A percentile compares a stretch with the other conserved stretches of the same genome.
These are phyloP conservation scores for Drosophila bocqueti DNA, from an alignment of 1,140 invertebrate genomes.

Conservation along the genomic window DNA sequence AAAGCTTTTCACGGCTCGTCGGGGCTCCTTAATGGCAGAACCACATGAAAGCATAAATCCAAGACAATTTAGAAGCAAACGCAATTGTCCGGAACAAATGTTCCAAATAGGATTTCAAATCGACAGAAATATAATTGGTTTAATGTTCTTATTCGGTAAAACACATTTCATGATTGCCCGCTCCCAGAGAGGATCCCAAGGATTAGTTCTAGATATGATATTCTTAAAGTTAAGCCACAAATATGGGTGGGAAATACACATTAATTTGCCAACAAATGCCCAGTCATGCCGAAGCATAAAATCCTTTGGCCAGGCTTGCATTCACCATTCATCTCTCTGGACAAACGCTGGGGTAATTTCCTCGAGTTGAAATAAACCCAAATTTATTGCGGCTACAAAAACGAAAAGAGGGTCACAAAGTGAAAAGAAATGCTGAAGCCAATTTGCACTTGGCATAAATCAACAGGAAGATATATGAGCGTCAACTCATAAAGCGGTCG, in stretches of 20 bases:
- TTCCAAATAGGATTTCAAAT: background rate
- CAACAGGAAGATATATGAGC: constrained; percentile 55
- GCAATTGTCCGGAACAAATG: constrained; percentile 10
- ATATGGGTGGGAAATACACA: background rate
- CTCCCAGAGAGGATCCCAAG: background rate
- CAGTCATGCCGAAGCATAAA: background rate
- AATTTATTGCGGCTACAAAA: constrained; percentile 50
- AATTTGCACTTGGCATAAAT: constrained; percentile 71
- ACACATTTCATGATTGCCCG: background rate
- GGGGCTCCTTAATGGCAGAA: constrained; percentile 16
- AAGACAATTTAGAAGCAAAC: constrained; percentile 7
- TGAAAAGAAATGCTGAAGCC: constrained; percentile 18
- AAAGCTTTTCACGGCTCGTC: constrained; percentile 23
- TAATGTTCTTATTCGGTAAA: background rate
- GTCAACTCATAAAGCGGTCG: constrained; percentile 59
- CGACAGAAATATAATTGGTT: background rate
- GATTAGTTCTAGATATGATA: background rate
- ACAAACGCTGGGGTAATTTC: constrained; percentile 10
- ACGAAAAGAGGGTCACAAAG: background rate
- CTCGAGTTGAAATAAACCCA: constrained; percentile 29
- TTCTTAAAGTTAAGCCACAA: background rate
- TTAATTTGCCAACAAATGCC: background rate
- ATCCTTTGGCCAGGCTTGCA: background rate
- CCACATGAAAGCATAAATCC: constrained; percentile 33
- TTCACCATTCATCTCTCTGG: constrained; percentile 9